Evolutionary conservation across 2,797 vertebrate genomes (phyloP), one percentile per base, ranked within the genome.

Genomic region (Brachyalestes nurse): DNA sequence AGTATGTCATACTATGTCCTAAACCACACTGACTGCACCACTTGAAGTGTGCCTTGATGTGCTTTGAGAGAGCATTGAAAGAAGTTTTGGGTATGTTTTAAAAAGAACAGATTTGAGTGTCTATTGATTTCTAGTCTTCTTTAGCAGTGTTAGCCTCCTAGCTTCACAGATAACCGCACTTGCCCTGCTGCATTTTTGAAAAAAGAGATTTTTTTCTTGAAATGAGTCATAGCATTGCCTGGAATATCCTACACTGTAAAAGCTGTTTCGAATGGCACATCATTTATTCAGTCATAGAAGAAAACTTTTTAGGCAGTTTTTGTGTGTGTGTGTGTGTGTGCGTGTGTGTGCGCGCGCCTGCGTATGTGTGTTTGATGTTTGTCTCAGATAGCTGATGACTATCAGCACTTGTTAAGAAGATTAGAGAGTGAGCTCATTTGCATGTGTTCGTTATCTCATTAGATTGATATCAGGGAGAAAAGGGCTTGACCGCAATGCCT

Each of bases 361-460:
- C 42, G 5, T 42, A 42, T 55, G 79, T 82, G 71, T 85, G 85
- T 88, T 89, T 88, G 88, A 91, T 92, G 90, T 89, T 89, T 88
- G 89, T 88, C 87, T 92, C 89, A 92, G 90, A 94, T 91, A 91
- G 90, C 91, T 92, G 93, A 93, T 95, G 92, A 92, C 90, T 93
- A 93, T 94, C 92, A 66, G 87, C 86, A 82, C 87, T 82, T 51
- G 89, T 91, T 95, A 94, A 95, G 93, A 92, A 94, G 95, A 95
- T 95, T 95, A 95, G 91, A 89, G 89, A 91, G 91, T 91, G 90
- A 92, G 92, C 92, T 93, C 92, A 95, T 95, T 95, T 94, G 93
- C 93, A 95, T 95, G 91, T 86, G 84, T 92, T 93, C 88, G 90
- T 94, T 94, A 95, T 95, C 93, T 94, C 92, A 93, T 94, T 94